These are phyloP conservation scores for Actinernus sp. DNA, from an alignment of 92 coral and sea anemone genomes.

Conservation along the genomic window DNA sequence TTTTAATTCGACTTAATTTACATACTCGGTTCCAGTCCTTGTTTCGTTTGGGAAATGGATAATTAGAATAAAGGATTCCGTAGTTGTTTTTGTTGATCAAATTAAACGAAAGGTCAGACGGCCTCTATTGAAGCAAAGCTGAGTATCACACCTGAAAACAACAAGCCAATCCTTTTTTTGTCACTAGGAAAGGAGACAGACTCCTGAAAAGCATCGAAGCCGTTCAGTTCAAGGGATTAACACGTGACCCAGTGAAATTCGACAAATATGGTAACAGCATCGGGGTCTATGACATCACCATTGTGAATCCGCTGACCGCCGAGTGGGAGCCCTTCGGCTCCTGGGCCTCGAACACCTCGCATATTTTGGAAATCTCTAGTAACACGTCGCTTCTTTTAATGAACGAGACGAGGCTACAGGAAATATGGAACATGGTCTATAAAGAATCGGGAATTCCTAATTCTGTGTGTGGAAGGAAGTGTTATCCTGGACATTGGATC, in stretches of 20 bases:
- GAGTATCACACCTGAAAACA: too few species aligned
- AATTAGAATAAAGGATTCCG: too few species aligned
- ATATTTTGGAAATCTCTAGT: conserved; percentile 31
- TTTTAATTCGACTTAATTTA: too few species aligned
- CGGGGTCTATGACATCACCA: conserved; percentile 77
- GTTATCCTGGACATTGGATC: conserved; percentile 72
- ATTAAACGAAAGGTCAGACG: too few species aligned
- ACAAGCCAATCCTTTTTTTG: too few species aligned
- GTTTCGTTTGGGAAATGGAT: too few species aligned
- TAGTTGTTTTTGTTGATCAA: too few species aligned
- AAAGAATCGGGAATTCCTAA: conserved; percentile 38
- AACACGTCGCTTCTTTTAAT: conserved; percentile 61
- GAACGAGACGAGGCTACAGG: conserved; percentile 26
- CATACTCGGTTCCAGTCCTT: too few species aligned
- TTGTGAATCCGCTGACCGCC: conserved; percentile 66
- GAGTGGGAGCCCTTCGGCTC: conserved; percentile 63
- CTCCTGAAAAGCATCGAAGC: conserved; percentile 68
- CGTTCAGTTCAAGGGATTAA: conserved; percentile 58
- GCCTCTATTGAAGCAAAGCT: too few species aligned
- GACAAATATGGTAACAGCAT: conserved; percentile 78
- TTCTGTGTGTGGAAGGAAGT: conserved; percentile 68
- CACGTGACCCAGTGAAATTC: conserved; percentile 82
- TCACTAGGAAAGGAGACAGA: conserved; percentile 48
- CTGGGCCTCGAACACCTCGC: conserved; percentile 70
- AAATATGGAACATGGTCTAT: conserved; percentile 47